Base-by-base conservation (phyloP, 2,113 vertebrate species). In the Galeopterus variegatus region DNA sequence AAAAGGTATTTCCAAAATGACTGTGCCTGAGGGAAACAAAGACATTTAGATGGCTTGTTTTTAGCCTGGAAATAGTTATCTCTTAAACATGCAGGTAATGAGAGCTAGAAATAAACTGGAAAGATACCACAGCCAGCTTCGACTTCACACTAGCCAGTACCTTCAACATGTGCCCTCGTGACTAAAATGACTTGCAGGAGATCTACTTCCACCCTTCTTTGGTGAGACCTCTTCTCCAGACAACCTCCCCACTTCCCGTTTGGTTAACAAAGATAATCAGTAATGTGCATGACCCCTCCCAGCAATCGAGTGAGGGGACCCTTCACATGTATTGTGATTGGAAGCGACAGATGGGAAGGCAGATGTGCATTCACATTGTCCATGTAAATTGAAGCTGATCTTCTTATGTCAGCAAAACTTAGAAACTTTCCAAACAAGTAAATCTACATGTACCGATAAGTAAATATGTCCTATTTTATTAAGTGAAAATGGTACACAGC, bases 51-150 rank as follows among this genome's bases (percentile, higher is more conserved):
- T 41, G 76, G 64, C 21, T 33, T 86, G 52, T 84, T 89, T 96
- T 96, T 48, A 69, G 48, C 45, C 95, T 83, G 24, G 28, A 95
- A 75, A 80, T 19, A 45, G 36, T 65, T 76, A 77, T 31, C 73
- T 89, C 81, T 79, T 48, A 76, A 70, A 84, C 7, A 31, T 14
- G 15, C 58, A 31, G 24, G 1, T 82, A 70, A 13, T 12, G 19
- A 60, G 41, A 76, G 81, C 12, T 50, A 54, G 64, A 80, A 93
- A 84, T 36, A 50, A 92, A 77, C 23, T 86, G 33, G 92, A 80
- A 52, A 80, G 87, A 84, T 31, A 85, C 54, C 36, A 11, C 2
- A 28, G 26, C 50, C 21, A 14, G 1, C 11, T 21, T 36, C 9
- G 10, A 18, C 36, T 45, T 60, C 45, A 54, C 24, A 17, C 45